Evolutionary conservation across 1,140 invertebrate genomes (phyloP), one percentile per base, ranked within the genome.

Genomic region (Pseudomyrmex concolor): DNA sequence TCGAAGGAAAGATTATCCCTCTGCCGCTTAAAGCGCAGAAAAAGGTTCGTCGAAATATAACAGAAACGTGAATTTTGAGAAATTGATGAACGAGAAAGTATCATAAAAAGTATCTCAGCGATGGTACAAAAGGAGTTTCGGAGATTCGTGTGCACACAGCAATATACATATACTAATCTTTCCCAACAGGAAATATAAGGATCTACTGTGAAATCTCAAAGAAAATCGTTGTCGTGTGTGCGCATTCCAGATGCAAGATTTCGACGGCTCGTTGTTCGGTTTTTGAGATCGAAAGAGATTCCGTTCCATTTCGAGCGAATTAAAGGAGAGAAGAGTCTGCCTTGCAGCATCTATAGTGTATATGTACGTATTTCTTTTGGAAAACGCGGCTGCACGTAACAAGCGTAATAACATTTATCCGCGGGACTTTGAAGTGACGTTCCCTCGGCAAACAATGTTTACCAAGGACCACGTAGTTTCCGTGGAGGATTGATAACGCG

Each of bases 371-470:
- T 78, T 70, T 70, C 54, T 78, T 70, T 78, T 25, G 48, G 43
- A 68, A 59, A 70, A 12, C 66, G 54, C 64, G 43, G 43, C 19
- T 54, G 76, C 64, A 57, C 34, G 43, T 78, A 70, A 78, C 76
- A 48, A 78, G 76, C 54, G 54, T 78, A 76, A 76, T 59, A 54
- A 70, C 64, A 78, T 78, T 78, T 78, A 70, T 78, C 76, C 43
- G 12, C 64, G 15, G 15, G 62, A 83, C 60, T 83, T 77, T 76
- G 72, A 74, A 83, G 50, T 25, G 60, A 63, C 50, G 19, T 83
- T 83, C 60, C n/a, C 50, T 77, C 62, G 5, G 71, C 50, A 77
- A 76, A 77, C 64, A 57, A 64, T 83, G 60, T 83, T 83, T 83
- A 57, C 60, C 50, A 48, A 83, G 43, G 71, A 57, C 70, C 19